Base-by-base conservation (phyloP, 2,888 invertebrate genomes). In the Deroplatys truncata region DNA sequence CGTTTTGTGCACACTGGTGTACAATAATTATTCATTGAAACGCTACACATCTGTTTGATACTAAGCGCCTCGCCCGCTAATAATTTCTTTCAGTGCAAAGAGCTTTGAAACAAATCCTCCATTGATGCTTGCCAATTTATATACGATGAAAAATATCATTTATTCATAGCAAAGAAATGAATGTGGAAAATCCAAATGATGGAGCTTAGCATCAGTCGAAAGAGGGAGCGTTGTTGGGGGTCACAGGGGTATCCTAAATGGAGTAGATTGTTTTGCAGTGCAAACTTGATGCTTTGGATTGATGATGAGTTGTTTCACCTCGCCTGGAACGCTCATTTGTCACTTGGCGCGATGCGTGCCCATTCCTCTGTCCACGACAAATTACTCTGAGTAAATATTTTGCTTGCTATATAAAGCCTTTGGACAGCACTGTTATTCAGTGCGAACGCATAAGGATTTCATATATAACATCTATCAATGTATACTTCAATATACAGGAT, bases 241-340 rank as follows among this genome's bases (percentile, higher is more conserved):
- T 86, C 16, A 43, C 28, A 35, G 28, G n/a, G n/a, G 56, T 72
- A 43, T 43, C 43, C 43, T 43, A 43, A 43, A 43, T 43, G 43
- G 43, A 87, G 86, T 87, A 89, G 86, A 89, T 87, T 29, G 87
- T 86, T 87, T 29, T 28, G 29, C 28, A n/a, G 49, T 82, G 83
- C 43, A 49, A 72, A 43, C 84, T 28, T 82, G 89, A 89, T 86
- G 56, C 84, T 82, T 72, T 84, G 16, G 89, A 89, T 8, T 87
- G 89, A 89, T 89, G 35, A 84, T 20, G 31, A 29, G 85, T 82
- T 86, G 84, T 49, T 87, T 29, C 28, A 83, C 84, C 85, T 49
- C 20, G 82, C 82, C 31, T 31, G 72, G 72, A 28, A 25, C 28
- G 7, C n/a, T 87, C 86, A 86, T 89, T 89, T 87, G 89, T 89